A percentile compares a stretch with the other conserved stretches of the same genome.
These are phyloP conservation scores for Chalcosyrphus nemorum DNA, from an alignment of 2,888 invertebrate genomes.

Conservation along the genomic window DNA sequence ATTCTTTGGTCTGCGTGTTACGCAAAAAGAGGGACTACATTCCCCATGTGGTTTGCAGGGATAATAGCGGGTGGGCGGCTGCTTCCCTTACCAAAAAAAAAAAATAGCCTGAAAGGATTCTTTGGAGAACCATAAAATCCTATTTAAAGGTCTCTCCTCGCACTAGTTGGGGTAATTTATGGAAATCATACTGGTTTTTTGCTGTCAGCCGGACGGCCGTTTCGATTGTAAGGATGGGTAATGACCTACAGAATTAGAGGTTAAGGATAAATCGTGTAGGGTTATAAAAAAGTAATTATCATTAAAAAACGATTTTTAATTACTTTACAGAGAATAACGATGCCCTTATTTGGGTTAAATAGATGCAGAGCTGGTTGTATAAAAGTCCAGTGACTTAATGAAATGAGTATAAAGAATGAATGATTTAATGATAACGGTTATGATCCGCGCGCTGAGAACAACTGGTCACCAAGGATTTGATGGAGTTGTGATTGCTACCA, in stretches of 20 bases:
- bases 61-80: background rate
- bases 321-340: conserved; percentile 23
- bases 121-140: conserved; percentile 27
- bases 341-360: conserved; percentile 7
- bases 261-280: conserved; percentile 17
- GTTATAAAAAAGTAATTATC: conserved; percentile 43
- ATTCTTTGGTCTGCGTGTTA: background rate
- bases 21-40: background rate
- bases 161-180: background rate
- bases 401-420: background rate
- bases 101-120: conserved; percentile 7
- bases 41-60: background rate
- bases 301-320: conserved; percentile 56
- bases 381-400: background rate
- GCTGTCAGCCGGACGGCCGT: no score
- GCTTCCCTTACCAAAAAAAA: background rate
- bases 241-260: conserved; percentile 16
- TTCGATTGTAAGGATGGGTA: background rate
- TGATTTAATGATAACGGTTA: background rate
- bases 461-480: background rate
- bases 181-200: background rate
- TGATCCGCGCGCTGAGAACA: background rate
- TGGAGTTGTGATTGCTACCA: background rate
- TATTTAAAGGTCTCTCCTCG: conserved; percentile 15
- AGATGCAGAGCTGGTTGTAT: background rate